Conservation (phyloP, 2,797 vertebrate species). For the Malacoctenus gilli region DNA sequence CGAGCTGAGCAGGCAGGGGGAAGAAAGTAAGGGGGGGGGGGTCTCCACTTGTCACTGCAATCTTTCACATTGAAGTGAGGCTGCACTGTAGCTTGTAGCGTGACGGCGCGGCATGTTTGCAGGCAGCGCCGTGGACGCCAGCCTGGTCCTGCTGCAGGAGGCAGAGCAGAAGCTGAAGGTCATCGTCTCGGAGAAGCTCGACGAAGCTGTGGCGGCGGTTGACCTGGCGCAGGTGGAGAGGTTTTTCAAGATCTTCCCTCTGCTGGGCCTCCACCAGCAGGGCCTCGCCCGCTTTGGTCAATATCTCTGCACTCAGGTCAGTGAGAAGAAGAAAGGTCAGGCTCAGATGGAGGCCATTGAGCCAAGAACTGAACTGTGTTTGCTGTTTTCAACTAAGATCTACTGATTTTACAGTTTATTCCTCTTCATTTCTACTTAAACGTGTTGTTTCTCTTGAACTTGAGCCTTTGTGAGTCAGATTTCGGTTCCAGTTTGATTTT, state of each 20-base stretch:
- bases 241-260: conserved; percentile 98
- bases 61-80: no score
- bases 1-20: conserved; percentile 95
- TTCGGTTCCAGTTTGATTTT: conserved; percentile 1
- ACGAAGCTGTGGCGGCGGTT: conserved; percentile 87
- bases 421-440: no score
- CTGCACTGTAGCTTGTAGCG: no score
- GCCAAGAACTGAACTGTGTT: no score
- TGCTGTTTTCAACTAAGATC: no score
- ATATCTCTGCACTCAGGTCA: conserved; percentile 95
- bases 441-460: background rate
- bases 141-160: conserved; percentile 91
- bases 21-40: conserved; percentile 91
- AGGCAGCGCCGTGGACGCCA: conserved; percentile 95
- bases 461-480: background rate
- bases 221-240: conserved; percentile 94
- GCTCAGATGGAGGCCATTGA: no score
- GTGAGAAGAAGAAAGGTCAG: conserved; percentile 20
- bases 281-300: conserved; percentile 94
- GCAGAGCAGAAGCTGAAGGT: conserved; percentile 93
- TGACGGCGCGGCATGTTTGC: conserved; percentile 5
- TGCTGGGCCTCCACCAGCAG: conserved; percentile 94
- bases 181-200: conserved; percentile 90
- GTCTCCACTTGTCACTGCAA: conserved; percentile 14
- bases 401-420: no score